Percentiles rank a stretch among this genome's conserved stretches.
phyloP scores from a whole-genome alignment of 2,797 vertebrate genomes.

The Sebastes itinus region DNA sequence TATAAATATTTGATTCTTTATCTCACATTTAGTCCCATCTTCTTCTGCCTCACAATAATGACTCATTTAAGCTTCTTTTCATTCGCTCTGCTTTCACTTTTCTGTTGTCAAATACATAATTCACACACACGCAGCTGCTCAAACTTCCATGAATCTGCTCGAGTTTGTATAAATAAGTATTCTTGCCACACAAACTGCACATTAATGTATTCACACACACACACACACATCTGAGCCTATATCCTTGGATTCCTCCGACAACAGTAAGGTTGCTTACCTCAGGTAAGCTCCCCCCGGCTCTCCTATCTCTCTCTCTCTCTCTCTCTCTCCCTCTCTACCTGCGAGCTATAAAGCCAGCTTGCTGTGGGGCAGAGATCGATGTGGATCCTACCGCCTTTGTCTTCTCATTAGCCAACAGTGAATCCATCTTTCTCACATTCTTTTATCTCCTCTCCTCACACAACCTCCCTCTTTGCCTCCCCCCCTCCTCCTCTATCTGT shows the following conservation, averaged over 20 bases:
- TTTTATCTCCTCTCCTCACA: slow-evolving; percentile 71
- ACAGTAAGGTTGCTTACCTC: slow-evolving; percentile 52
- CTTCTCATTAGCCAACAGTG: slow-evolving; percentile 78
- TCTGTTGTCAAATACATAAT: slow-evolving; percentile 11
- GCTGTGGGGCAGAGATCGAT: slow-evolving; percentile 76
- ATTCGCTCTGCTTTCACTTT: slow-evolving; percentile 14
- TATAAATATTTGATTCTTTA: slow-evolving; percentile 62
- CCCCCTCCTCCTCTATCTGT: slow-evolving; percentile 36
- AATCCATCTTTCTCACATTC: slow-evolving; percentile 79
- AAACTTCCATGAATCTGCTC: slow-evolving; percentile 26
- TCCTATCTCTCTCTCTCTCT: slow-evolving; percentile 17
- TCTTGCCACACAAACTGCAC: not conserved
- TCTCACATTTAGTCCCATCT: slow-evolving; percentile 31
- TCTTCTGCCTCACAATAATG: slow-evolving; percentile 29
- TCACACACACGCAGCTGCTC: slow-evolving; percentile 1
- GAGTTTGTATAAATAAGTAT: slow-evolving; percentile 2
- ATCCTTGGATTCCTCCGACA: slow-evolving; percentile 12
- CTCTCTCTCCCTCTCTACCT: slow-evolving; percentile 49
- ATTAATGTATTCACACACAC: not conserved
- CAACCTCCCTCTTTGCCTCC: slow-evolving; percentile 40
- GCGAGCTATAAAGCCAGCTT: slow-evolving; percentile 48
- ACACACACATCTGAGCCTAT: slow-evolving; percentile 1
- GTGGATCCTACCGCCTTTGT: slow-evolving; percentile 76
- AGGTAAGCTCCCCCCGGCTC: slow-evolving; percentile 59
- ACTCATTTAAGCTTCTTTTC: slow-evolving; percentile 49